phyloP scores from a whole-genome alignment of 2,797 vertebrate genomes.

The Margarornis squamiger region DNA sequence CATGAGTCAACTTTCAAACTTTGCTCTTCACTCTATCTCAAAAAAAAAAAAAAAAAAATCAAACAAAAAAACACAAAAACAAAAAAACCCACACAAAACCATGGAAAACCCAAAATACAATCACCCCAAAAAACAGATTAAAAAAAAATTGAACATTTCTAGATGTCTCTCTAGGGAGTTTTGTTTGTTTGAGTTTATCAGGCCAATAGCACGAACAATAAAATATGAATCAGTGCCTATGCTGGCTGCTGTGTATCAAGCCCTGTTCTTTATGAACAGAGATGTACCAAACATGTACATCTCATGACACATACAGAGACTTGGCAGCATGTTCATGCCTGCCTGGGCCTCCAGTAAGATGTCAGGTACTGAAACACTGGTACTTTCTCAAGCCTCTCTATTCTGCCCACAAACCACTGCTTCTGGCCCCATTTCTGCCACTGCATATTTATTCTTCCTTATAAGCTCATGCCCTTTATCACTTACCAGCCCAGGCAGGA shows the following conservation, averaged over 20 bases:
- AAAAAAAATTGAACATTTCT: neutral
- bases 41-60: neutral
- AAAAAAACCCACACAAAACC: neutral
- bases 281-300: fast-evolving
- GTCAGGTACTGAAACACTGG: neutral
- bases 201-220: neutral
- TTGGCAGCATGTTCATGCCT: neutral
- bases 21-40: neutral
- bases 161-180: neutral
- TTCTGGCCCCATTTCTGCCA: neutral
- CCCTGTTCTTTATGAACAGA: neutral
- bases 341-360: neutral
- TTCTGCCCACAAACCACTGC: neutral
- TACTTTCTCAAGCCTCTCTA: neutral
- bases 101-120: neutral
- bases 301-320: neutral
- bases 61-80: neutral
- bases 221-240: neutral
- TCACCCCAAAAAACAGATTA: neutral
- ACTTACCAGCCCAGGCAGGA: neutral
- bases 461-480: neutral
- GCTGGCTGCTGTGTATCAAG: neutral
- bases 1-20: neutral
- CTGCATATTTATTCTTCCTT: neutral
- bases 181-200: neutral